Evolutionary conservation across 2,888 invertebrate genomes (phyloP), one percentile per base, ranked within the genome.

Genomic region (Aphidoletes aphidimyza): DNA sequence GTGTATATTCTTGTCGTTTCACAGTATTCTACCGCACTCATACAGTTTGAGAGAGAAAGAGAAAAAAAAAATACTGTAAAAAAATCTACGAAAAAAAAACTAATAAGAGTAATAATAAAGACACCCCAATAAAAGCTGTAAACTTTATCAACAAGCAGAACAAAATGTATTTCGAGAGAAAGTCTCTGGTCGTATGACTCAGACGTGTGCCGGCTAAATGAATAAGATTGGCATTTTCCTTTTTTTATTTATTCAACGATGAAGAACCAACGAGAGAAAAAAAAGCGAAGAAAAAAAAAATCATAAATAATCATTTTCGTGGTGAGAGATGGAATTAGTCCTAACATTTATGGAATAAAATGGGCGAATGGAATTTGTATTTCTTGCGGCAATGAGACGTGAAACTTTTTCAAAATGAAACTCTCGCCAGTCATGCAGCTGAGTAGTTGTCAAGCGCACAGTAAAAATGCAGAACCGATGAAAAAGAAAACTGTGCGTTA

Each of bases 251-350:
- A 69, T 69, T 69, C 1, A 34, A 34, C 26, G 69, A 26, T 17
- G 69, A 8, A 30, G 5, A 30, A 11, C n/a, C n/a, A 34, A 11
- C 8, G 17, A 30, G 34, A 69, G 30, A 34, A 30, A 69, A 34
- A 30, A 6, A 30, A 30, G 17, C 11, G 69, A 69, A 69, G 11
- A 30, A n/a, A n/a, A n/a, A n/a, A n/a, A n/a, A 69, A 69, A 30
- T 30, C 69, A 69, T 69, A 69, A 69, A 69, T 69, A 69, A 69
- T 69, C 19, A 69, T 69, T 69, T 69, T 69, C 14, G 2, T 69
- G 69, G 69, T 69, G 69, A 69, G 69, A 69, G 69, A 69, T 14
- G 34, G 30, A 69, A 69, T 69, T 69, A 69, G n/a, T n/a, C n/a
- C n/a, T n/a, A 69, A 30, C 34, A 34, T 11, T n/a, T 30, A 2